These are phyloP conservation scores for Malthinus flaveolus DNA, from an alignment of 2,888 invertebrate genomes.

Conservation along the genomic window DNA sequence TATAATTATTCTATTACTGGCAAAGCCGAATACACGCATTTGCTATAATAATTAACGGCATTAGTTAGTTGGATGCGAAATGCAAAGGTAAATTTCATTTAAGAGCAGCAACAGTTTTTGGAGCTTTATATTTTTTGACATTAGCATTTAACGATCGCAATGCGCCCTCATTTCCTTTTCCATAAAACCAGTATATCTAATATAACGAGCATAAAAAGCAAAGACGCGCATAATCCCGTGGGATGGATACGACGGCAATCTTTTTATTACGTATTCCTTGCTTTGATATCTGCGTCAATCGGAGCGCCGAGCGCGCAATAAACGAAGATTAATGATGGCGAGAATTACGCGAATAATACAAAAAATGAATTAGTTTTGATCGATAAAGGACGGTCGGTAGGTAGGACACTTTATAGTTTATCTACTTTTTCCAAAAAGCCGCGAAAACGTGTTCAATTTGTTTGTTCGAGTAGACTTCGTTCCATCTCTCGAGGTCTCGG, in stretches of 20 bases:
- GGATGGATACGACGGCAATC: slow-evolving; percentile 13
- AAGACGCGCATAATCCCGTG: slow-evolving; percentile 19
- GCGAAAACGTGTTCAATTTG: background rate
- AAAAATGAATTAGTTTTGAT: slow-evolving; percentile 25
- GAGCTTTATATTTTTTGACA: slow-evolving; percentile 1
- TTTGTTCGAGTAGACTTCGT: background rate
- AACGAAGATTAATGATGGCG: slow-evolving; percentile 24
- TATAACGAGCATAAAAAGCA: slow-evolving; percentile 21
- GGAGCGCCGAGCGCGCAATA: slow-evolving; percentile 23
- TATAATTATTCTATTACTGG: too few species aligned
- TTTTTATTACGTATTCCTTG: slow-evolving; percentile 22
- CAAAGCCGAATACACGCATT: too few species aligned
- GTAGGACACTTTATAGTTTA: background rate
- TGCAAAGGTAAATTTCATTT: too few species aligned
- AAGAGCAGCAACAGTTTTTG: background rate
- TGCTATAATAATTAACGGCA: too few species aligned
- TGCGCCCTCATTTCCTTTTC: slow-evolving; percentile 17
- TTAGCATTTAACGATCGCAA: slow-evolving; percentile 11
- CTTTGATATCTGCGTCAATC: slow-evolving; percentile 25
- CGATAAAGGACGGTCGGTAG: slow-evolving; percentile 12
- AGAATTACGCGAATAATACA: slow-evolving; percentile 21
- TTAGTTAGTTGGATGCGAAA: too few species aligned
- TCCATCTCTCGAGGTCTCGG: slow-evolving; percentile 5
- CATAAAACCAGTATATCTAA: slow-evolving; percentile 15
- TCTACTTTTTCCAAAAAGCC: background rate